Evolutionary conservation across 2,888 invertebrate species (phyloP).

Genomic region (Aspidapion aeneum): DNA sequence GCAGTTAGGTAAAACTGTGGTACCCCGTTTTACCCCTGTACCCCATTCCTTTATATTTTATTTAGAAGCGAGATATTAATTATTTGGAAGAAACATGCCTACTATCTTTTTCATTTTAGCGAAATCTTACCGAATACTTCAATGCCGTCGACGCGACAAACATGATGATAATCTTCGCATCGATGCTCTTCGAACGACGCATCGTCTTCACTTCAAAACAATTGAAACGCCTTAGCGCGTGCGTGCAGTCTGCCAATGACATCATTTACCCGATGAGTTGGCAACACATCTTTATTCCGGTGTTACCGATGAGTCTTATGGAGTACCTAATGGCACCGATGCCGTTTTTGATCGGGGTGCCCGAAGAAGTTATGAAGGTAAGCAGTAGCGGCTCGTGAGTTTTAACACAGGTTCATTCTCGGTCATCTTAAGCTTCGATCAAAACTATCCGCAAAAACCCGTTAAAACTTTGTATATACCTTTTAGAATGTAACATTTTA

Average conservation of each 20-base stretch:
- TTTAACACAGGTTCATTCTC: too few species aligned
- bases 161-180: conserved; percentile 95
- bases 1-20: too few species aligned
- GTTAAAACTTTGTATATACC: too few species aligned
- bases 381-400: too few species aligned
- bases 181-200: conserved; percentile 90
- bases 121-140: conserved; percentile 95
- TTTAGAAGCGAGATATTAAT: too few species aligned
- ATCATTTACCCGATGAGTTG: conserved; percentile 97
- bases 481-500: too few species aligned
- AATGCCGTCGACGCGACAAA: conserved; percentile 93
- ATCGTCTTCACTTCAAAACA: conserved; percentile 91
- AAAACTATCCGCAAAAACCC: too few species aligned
- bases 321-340: conserved; percentile 94
- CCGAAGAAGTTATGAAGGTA: conserved; percentile 78
- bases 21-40: too few species aligned
- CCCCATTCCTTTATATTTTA: too few species aligned
- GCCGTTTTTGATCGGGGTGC: conserved; percentile 97
- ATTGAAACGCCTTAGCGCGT: conserved; percentile 85
- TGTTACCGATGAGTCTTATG: conserved; percentile 82
- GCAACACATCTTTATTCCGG: conserved; percentile 98
- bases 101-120: conserved; percentile 63
- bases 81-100: too few species aligned
- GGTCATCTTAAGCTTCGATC: too few species aligned
- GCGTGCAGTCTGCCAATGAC: conserved; percentile 90